Percentiles rank a stretch among this genome's conserved stretches.
These are phyloP conservation scores for Eutolmus rufibarbis DNA, from an alignment of 2,888 invertebrate genomes.

Conservation along the genomic window DNA sequence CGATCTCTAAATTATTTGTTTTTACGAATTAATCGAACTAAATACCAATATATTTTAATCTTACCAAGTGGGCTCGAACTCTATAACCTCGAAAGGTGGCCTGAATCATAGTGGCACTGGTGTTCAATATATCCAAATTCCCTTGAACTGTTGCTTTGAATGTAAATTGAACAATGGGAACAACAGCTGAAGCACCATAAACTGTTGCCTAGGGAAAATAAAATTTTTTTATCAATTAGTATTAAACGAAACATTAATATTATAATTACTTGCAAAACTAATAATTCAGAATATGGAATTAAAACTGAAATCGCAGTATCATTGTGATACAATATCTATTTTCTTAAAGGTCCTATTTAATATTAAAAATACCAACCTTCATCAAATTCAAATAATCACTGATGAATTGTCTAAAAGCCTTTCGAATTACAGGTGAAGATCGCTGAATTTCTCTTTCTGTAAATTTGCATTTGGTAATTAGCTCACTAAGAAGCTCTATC, in stretches of 20 bases:
- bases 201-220: not conserved
- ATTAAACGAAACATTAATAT: too few species aligned
- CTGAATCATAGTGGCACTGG: slow-evolving; percentile 56
- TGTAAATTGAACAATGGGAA: not conserved
- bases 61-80: not conserved
- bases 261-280: too few species aligned
- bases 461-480: slow-evolving; percentile 56
- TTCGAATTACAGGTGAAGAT: slow-evolving; percentile 56
- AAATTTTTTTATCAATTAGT: not conserved
- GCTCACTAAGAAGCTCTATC: slow-evolving; percentile 56
- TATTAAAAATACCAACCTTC: slow-evolving; percentile 48
- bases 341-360: not conserved
- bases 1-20: not conserved
- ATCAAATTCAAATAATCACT: slow-evolving; percentile 56
- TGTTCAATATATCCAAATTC: slow-evolving; percentile 32
- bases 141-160: not conserved
- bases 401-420: slow-evolving; percentile 58
- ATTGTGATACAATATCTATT: too few species aligned
- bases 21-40: not conserved
- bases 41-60: not conserved
- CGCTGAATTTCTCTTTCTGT: slow-evolving; percentile 54
- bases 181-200: not conserved
- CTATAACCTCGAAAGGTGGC: slow-evolving; percentile 51
- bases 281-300: too few species aligned
- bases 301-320: too few species aligned